phyloP scores from a whole-genome alignment of 2,888 invertebrate species.

The Apamea anceps region DNA sequence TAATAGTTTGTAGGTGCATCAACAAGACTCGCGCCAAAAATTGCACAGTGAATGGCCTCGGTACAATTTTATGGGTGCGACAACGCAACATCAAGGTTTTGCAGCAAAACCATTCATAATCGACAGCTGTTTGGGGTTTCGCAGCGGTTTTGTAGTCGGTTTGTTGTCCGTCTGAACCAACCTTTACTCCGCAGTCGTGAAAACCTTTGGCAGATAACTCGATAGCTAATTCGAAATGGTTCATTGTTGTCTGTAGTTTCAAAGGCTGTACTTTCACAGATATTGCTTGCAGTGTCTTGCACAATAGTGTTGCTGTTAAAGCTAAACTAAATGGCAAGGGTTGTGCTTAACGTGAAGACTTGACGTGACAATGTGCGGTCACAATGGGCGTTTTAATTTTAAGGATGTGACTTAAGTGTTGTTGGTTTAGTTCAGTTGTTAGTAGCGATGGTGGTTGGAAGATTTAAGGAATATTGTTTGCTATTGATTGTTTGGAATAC shows the following conservation, averaged over 20 bases:
- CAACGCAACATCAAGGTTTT: not conserved
- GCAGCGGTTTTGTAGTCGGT: not conserved
- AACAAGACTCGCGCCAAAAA: not conserved
- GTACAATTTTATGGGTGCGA: not conserved
- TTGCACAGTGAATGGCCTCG: not conserved
- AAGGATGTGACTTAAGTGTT: conserved; percentile 31
- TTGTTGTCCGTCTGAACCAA: conserved; percentile 15
- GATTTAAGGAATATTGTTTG: conserved; percentile 4
- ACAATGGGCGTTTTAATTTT: conserved; percentile 53
- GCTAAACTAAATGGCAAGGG: conserved; percentile 66
- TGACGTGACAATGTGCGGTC: conserved; percentile 47
- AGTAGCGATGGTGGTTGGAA: not conserved
- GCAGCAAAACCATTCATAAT: not conserved
- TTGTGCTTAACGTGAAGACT: conserved; percentile 54
- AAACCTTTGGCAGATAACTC: conserved; percentile 87
- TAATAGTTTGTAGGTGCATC: not conserved
- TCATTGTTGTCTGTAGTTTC: conserved; percentile 87
- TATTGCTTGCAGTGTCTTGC: conserved; percentile 81
- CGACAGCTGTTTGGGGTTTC: not conserved
- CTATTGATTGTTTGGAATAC: not conserved
- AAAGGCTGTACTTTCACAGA: conserved; percentile 87
- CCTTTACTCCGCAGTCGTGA: conserved; percentile 69
- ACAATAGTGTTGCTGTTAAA: conserved; percentile 79
- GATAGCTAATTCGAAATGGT: conserved; percentile 88
- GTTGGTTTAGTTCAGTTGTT: conserved; percentile 13